Evolutionary conservation across 2,113 vertebrate species (phyloP).

Genomic region (Poeciliopsis prolifica): DNA sequence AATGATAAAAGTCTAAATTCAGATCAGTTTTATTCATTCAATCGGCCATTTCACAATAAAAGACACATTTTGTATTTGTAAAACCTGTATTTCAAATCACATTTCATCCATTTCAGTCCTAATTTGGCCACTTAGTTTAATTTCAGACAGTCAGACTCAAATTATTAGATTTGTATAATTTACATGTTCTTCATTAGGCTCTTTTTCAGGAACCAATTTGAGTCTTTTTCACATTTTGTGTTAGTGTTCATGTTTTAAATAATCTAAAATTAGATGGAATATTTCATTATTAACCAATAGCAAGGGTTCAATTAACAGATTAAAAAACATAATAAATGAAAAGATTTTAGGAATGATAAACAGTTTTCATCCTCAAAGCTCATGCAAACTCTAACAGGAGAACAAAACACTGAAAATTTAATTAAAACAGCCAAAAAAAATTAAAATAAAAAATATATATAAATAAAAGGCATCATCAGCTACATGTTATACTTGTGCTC

Average conservation of each 20-base stretch:
- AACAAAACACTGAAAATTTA: too few species aligned
- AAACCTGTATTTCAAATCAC: neutral
- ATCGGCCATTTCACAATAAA: neutral
- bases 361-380: neutral
- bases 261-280: neutral
- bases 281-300: neutral
- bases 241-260: neutral
- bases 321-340: neutral
- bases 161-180: neutral
- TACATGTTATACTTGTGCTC: neutral
- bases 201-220: neutral
- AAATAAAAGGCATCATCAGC: neutral
- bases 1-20: neutral
- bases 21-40: neutral
- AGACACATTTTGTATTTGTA: neutral
- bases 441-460: too few species aligned
- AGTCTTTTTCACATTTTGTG: neutral
- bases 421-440: neutral
- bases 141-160: neutral
- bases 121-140: neutral
- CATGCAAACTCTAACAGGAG: neutral
- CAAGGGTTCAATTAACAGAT: neutral
- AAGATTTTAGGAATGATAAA: neutral
- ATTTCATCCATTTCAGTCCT: neutral
- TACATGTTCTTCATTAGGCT: neutral